A percentile compares a stretch with the other conserved stretches of the same genome.
phyloP scores from a whole-genome alignment of 2,113 vertebrate species.

The Saguinus midas region DNA sequence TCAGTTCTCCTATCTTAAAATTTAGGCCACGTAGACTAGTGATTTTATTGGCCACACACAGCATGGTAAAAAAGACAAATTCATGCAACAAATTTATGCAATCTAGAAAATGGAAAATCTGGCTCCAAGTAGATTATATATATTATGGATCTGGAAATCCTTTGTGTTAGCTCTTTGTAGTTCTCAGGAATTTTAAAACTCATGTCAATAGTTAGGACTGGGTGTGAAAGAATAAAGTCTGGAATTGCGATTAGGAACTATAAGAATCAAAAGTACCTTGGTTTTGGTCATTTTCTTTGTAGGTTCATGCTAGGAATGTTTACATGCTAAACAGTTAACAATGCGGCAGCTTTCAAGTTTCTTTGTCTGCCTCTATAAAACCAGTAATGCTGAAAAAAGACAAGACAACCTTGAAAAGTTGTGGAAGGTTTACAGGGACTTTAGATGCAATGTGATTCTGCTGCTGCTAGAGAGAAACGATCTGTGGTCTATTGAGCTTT shows the following conservation, averaged over 20 bases:
- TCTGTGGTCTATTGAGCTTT: neutral
- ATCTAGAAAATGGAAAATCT: neutral
- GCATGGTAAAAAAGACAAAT: neutral
- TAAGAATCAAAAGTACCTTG: neutral
- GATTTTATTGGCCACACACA: neutral
- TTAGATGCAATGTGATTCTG: neutral
- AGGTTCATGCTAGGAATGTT: neutral
- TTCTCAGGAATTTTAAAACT: neutral
- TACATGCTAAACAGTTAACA: neutral
- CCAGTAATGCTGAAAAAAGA: neutral
- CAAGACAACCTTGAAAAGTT: too few species aligned
- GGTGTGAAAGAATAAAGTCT: neutral
- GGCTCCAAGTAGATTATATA: neutral
- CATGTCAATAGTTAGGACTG: neutral
- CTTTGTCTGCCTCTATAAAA: neutral
- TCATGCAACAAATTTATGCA: neutral
- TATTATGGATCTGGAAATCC: neutral
- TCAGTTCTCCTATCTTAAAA: neutral
- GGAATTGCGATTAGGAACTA: rapidly evolving
- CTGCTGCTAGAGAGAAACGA: neutral
- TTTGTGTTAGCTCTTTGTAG: neutral
- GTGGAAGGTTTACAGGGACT: neutral
- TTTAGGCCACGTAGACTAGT: neutral
- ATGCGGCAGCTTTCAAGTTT: neutral
- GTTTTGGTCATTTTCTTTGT: neutral